Percentiles rank a stretch among this genome's conserved stretches.
Conservation (phyloP, 2,113 vertebrate genomes). For the sheep (Ovis aries) region ARS-UI_Ramb_v3.0 NC_056054.1:183337001-183337500, state of each 20-base stretch:
- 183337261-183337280: background rate
- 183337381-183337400: background rate
- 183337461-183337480: background rate
- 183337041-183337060: background rate
- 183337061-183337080: background rate
- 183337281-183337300: background rate
- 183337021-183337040: background rate
- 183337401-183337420: background rate
- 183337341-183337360: background rate
- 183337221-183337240: background rate
- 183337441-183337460: background rate
- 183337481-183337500: background rate
- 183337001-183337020: background rate
- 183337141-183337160: background rate
- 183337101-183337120: background rate
- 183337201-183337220: background rate
- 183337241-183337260: background rate
- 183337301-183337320: background rate
- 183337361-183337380: background rate
- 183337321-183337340: background rate
- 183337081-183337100: background rate
- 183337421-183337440: background rate
- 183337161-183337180: background rate
- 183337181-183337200: background rate
- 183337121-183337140: background rate